Base-by-base conservation (phyloP, 2,888 invertebrate genomes). In the Aromia moschata region DNA sequence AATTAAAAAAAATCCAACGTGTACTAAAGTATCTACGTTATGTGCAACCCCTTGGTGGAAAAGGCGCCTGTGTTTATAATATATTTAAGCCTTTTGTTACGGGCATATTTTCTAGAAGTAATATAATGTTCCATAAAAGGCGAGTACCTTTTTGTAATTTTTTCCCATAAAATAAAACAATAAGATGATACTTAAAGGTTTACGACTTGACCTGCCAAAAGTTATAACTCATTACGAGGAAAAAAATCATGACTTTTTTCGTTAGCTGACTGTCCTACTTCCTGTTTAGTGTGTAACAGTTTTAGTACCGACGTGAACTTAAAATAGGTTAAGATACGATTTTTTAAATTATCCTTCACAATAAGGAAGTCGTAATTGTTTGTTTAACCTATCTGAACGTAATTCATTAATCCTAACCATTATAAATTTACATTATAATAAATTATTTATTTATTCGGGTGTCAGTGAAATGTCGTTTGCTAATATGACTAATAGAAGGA, bases 141-240 rank as follows among this genome's bases (percentile, higher is more conserved):
- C 54, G 9, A 30, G 38, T 45, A 31, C 47, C 61, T 59, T 64
- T 58, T 61, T 58, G 60, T 45, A 58, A 56, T 51, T 58, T 33
- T 58, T 58, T 56, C 60, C 58, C 54, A 60, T 60, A 65, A 62
- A 58, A 62, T 60, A 62, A 65, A 60, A 65, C 56, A 55, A 54
- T 41, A 41, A 46, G 41, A 46, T 47, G 54, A 49, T 44, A 49
- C 60, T 63, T 56, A 53, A 47, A 60, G 59, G 60, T 65, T 65
- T 65, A 65, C 62, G 65, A 63, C 62, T 62, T 57, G 62, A 63
- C 65, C 65, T 58, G 65, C 65, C 62, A 65, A 65, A 65, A 46
- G 59, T 65, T 65, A 65, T 58, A 61, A 65, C 65, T 61, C 60
- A 56, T 58, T 51, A 58, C 55, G 40, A n/a, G n/a, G 47, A 45